These are phyloP conservation scores for Gavia stellata DNA, from an alignment of 2,113 vertebrate genomes.

Conservation along the genomic window DNA sequence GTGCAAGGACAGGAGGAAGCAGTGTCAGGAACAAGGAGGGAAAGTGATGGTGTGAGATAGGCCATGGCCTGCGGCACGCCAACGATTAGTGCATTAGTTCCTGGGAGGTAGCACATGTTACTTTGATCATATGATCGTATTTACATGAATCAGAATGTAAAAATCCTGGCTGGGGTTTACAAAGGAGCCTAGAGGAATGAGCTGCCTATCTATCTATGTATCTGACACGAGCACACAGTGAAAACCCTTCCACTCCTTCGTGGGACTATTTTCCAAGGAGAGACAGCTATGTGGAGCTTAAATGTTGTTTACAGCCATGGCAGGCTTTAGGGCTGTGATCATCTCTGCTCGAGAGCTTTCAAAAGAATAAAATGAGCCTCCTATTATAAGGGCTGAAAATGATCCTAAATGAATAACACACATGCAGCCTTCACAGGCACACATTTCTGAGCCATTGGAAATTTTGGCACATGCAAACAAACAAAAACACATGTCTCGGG, in stretches of 20 bases:
- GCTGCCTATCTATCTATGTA: slow-evolving; percentile 15
- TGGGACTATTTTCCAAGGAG: background rate
- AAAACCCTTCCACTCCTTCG: background rate
- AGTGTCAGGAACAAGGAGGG: background rate
- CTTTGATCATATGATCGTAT: slow-evolving; percentile 50
- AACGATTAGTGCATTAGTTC: background rate
- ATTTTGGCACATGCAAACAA: slow-evolving; percentile 61
- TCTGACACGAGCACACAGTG: background rate
- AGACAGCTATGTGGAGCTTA: background rate
- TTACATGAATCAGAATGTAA: slow-evolving; percentile 58
- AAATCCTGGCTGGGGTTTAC: slow-evolving; percentile 47
- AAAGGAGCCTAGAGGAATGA: slow-evolving; percentile 34
- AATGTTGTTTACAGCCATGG: slow-evolving; percentile 34
- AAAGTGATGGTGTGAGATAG: background rate
- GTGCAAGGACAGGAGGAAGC: background rate
- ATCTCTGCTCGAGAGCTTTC: slow-evolving; percentile 20
- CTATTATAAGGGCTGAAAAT: slow-evolving; percentile 47
- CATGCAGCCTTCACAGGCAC: slow-evolving; percentile 24
- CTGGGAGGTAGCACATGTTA: slow-evolving; percentile 47
- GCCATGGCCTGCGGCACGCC: background rate
- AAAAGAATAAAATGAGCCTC: slow-evolving; percentile 49
- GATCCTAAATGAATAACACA: slow-evolving; percentile 62
- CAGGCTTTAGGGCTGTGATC: slow-evolving; percentile 25
- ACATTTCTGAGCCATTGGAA: slow-evolving; percentile 54
- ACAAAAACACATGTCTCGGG: slow-evolving; percentile 60